These are phyloP conservation scores for Drosophila erecta DNA, from an alignment of 1,140 invertebrate species.

Conservation along the genomic window DNA sequence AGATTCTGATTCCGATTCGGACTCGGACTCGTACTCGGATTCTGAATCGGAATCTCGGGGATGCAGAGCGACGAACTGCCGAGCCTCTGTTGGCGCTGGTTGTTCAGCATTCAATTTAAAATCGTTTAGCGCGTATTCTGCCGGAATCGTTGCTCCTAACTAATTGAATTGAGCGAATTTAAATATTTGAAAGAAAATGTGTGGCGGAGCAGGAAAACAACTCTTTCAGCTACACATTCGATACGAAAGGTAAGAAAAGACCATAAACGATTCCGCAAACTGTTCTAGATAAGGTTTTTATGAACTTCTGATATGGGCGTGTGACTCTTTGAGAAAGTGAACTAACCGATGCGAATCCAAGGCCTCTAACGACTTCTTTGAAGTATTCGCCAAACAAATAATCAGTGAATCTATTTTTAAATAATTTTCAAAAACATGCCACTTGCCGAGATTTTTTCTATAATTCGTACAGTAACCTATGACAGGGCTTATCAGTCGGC, in stretches of 20 bases:
- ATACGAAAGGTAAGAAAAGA: background rate
- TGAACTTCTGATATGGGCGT: constrained; percentile 5
- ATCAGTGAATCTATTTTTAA: constrained; percentile 45
- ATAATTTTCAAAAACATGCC: constrained; percentile 43
- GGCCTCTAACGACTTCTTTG: no score
- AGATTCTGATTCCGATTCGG: background rate
- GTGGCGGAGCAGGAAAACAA: constrained; percentile 8
- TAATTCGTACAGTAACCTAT: constrained; percentile 37
- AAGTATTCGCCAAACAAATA: constrained; percentile 8
- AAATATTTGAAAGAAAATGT: constrained; percentile 14
- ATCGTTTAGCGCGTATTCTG: constrained; percentile 33
- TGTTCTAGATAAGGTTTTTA: constrained; percentile 11
- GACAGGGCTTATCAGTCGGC: constrained; percentile 30
- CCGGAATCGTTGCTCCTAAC: constrained; percentile 65
- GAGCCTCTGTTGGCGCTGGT: constrained; percentile 36
- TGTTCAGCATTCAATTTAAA: constrained; percentile 74
- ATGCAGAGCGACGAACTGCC: background rate
- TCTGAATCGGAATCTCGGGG: constrained; percentile 13
- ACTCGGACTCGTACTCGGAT: background rate
- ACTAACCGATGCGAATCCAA: no score
- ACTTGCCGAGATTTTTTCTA: constrained; percentile 28
- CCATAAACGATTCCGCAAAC: constrained; percentile 13
- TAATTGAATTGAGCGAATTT: constrained; percentile 67
- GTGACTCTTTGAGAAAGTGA: background rate
- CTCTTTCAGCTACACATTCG: constrained; percentile 4